Percentiles rank a stretch among this genome's conserved stretches.
Conservation (phyloP, 2,113 vertebrate genomes). For the Donacobius atricapilla region DNA sequence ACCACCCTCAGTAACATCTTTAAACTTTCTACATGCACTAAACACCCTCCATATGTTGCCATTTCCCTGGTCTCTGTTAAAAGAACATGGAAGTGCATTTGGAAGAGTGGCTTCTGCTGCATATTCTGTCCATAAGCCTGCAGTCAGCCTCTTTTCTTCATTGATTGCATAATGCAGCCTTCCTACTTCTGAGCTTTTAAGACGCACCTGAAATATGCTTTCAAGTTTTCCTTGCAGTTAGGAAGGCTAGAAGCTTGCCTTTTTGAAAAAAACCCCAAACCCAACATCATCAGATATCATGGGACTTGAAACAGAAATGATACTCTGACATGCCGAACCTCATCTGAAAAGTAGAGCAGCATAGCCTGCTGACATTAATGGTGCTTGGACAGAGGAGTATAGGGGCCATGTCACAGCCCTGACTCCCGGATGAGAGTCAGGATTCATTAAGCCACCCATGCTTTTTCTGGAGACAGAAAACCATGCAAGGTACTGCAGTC, state of each 20-base stretch:
- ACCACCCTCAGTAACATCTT: background rate
- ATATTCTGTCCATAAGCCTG: background rate
- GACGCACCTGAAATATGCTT: background rate
- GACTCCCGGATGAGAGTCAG: background rate
- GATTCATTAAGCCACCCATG: background rate
- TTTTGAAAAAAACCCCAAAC: background rate
- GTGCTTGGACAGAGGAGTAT: fast-evolving
- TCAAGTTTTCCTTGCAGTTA: background rate
- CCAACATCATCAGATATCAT: background rate
- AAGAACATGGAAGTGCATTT: background rate
- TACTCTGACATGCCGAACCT: background rate
- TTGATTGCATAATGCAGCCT: background rate
- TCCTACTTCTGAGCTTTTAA: background rate
- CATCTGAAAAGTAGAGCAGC: background rate
- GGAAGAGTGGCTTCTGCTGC: background rate
- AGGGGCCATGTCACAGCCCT: background rate
- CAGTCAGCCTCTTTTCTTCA: background rate
- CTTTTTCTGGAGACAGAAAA: background rate
- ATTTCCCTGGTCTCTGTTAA: background rate
- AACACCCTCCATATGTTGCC: background rate
- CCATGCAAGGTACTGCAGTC: background rate
- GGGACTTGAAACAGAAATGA: background rate
- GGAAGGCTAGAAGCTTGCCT: background rate
- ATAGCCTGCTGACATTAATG: fast-evolving
- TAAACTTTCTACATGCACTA: background rate